Conservation (phyloP, 2,797 vertebrate genomes). For the Otolemur crassicaudatus region DNA sequence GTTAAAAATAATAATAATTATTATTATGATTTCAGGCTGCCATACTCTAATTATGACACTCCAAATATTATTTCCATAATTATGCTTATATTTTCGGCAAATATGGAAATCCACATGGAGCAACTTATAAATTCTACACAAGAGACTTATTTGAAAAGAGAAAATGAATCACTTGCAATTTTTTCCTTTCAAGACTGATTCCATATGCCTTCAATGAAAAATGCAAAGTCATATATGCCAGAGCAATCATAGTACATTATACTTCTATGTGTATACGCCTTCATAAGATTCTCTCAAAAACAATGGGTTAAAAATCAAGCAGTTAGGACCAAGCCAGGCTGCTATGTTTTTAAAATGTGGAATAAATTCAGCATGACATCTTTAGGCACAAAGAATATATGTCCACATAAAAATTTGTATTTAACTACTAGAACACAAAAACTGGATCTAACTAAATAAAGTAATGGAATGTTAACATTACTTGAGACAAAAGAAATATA, state of each 20-base stretch:
- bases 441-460: background rate
- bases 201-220: background rate
- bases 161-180: background rate
- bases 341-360: conserved; percentile 8
- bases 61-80: background rate
- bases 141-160: background rate
- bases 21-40: background rate
- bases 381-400: background rate
- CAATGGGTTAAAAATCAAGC: background rate
- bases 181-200: background rate
- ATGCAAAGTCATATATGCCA: too few species aligned
- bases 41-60: background rate
- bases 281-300: background rate
- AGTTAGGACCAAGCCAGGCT: conserved; percentile 18
- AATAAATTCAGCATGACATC: background rate
- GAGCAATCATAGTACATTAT: accelerated
- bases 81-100: background rate
- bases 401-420: background rate
- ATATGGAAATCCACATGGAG: background rate
- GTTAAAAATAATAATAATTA: background rate
- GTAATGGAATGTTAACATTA: background rate
- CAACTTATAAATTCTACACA: background rate
- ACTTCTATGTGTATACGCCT: background rate
- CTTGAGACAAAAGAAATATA: background rate
- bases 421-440: background rate